These are phyloP conservation scores for Ichneumoninae sp. DNA, from an alignment of 2,888 invertebrate species.

Conservation along the genomic window DNA sequence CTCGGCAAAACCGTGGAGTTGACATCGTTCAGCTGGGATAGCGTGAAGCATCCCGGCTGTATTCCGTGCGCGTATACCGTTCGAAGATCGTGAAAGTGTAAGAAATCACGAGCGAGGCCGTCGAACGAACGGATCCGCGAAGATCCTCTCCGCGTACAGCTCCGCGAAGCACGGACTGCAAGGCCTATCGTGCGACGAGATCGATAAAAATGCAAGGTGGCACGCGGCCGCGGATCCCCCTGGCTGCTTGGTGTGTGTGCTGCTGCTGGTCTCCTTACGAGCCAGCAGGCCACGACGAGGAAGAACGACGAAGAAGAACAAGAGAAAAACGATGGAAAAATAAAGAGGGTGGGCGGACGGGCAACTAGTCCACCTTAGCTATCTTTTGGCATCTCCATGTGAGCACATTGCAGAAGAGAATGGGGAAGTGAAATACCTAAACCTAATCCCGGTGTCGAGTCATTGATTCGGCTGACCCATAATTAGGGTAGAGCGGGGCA, in stretches of 20 bases:
- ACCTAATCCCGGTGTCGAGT: neutral
- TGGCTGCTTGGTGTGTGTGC: slow-evolving; percentile 44
- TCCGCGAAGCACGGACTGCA: slow-evolving; percentile 44
- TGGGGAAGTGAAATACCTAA: neutral
- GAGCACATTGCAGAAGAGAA: slow-evolving; percentile 27
- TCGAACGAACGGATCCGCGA: slow-evolving; percentile 50
- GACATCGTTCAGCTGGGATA: slow-evolving; percentile 24
- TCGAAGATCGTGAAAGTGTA: slow-evolving; percentile 77
- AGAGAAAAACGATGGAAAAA: slow-evolving; percentile 21
- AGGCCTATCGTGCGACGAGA: slow-evolving; percentile 72
- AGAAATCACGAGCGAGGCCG: slow-evolving; percentile 69
- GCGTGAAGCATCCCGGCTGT: slow-evolving; percentile 55
- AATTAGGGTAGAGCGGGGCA: too few relatives aligned
- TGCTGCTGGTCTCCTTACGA: slow-evolving; percentile 44
- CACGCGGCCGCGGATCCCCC: slow-evolving; percentile 75
- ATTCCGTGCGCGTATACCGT: slow-evolving; percentile 68
- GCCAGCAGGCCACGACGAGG: slow-evolving; percentile 44
- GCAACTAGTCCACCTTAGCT: slow-evolving; percentile 68
- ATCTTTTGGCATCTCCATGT: slow-evolving; percentile 36
- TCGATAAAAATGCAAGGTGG: slow-evolving; percentile 80
- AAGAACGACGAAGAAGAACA: slow-evolving; percentile 9
- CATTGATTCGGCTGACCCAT: too few relatives aligned
- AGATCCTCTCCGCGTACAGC: slow-evolving; percentile 59
- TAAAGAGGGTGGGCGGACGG: slow-evolving; percentile 77
- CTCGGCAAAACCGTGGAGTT: slow-evolving; percentile 36